Conservation (phyloP, 2,888 invertebrate genomes). For the Halictus quadricinctus region DNA sequence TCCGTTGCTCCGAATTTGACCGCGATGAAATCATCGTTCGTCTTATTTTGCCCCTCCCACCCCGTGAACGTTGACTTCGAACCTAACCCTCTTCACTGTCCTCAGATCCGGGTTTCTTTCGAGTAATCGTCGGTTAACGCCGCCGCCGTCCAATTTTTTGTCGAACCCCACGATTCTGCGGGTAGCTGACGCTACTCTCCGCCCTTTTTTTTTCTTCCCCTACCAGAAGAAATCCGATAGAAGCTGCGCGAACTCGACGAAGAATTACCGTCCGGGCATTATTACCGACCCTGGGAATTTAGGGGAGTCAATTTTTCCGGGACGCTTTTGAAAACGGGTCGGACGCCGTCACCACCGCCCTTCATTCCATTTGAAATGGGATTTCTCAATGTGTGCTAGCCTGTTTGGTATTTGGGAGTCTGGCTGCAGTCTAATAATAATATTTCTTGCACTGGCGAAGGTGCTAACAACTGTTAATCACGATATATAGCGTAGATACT, state of each 20-base stretch:
- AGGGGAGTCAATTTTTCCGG: background rate
- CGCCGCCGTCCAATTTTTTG: constrained; percentile 27
- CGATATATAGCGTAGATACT: too few species aligned
- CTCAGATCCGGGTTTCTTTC: constrained; percentile 58
- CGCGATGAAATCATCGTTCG: constrained; percentile 66
- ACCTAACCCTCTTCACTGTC: constrained; percentile 51
- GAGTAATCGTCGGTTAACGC: constrained; percentile 52
- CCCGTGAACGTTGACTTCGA: constrained; percentile 61
- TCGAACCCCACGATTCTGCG: constrained; percentile 25
- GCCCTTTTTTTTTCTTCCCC: background rate
- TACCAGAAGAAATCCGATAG: background rate
- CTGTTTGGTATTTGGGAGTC: too few species aligned
- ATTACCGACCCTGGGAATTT: background rate
- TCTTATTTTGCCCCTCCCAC: constrained; percentile 32
- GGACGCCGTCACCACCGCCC: background rate
- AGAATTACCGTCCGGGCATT: background rate
- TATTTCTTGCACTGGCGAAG: too few species aligned
- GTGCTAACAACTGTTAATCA: too few species aligned
- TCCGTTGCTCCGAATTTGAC: constrained; percentile 56
- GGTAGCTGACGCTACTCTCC: background rate
- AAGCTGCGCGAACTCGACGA: background rate
- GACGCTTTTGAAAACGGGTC: background rate
- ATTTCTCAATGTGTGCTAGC: background rate
- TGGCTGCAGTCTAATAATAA: too few species aligned
- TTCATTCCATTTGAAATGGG: constrained; percentile 1